Base-by-base conservation (phyloP, 2,888 invertebrate genomes). In the Agrochola lota region DNA sequence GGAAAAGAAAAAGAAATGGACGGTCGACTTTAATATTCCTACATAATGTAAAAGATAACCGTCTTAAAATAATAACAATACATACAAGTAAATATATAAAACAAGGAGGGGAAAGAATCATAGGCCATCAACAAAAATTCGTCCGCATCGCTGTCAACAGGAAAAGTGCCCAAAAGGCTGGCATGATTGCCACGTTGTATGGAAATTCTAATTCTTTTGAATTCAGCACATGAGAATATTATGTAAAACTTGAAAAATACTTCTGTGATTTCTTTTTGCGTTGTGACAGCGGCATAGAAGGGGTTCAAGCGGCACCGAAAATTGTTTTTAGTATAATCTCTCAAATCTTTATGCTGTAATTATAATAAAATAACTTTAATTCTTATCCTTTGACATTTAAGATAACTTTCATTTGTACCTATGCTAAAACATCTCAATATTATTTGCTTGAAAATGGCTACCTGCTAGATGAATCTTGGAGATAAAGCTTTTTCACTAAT, bases 321-420 rank as follows among this genome's bases (percentile, higher is more conserved):
- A 83, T 86, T 88, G 80, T 88, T 87, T 79, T 77, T 52, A 43
- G 35, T 74, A 64, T 66, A 79, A 85, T 85, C 85, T 88, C 15
- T 40, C n/a, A 6, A 70, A 83, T 78, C 74, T 84, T 78, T 72
- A 81, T 74, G 62, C 63, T 70, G 83, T 52, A 74, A 64, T 81
- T 85, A 72, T 67, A 72, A 74, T 81, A 81, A 84, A 78, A 74
- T 81, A 23, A 55, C 6, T 81, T 64, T 6, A 30, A 59, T 67
- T 55, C 46, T 78, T 78, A 74, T 85, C 77, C 59, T 40, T 17
- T 67, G 69, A 72, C 43, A 63, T 71, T 77, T 35, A 64, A 12
- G 52, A 15, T 71, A 63, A 55, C 26, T 66, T 77, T 74, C 66
- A 52, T 72, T 77, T 84, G 57, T 35, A 15, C 5, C 46, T 46